These are phyloP conservation scores for Limnephilus lunatus DNA, from an alignment of 2,888 invertebrate genomes.

Conservation along the genomic window DNA sequence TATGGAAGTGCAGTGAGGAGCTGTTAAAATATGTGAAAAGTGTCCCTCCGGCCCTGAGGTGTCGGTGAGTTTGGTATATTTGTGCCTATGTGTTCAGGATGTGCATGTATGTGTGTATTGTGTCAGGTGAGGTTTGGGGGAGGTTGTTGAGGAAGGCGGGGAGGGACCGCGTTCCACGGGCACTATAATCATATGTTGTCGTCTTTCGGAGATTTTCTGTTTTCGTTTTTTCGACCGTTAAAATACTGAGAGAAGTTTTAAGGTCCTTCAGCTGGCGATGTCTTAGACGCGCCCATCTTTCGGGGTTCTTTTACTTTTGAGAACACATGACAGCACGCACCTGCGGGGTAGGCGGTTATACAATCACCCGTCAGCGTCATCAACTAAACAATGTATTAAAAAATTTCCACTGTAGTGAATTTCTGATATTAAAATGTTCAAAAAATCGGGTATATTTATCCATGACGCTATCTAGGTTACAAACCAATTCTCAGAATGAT, in stretches of 20 bases:
- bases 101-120: conserved; percentile 3
- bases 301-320: neutral
- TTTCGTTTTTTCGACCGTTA: conserved; percentile 46
- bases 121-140: neutral
- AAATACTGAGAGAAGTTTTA: conserved; percentile 22
- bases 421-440: too few species aligned
- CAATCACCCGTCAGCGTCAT: neutral
- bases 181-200: conserved; percentile 51
- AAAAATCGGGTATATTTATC: too few species aligned
- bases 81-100: neutral
- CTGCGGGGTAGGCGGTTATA: neutral
- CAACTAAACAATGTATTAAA: neutral
- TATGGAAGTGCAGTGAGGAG: neutral
- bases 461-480: too few species aligned
- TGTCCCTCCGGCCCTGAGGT: conserved; percentile 28
- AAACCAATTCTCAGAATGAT: too few species aligned
- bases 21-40: neutral
- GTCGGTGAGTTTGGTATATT: neutral
- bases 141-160: neutral
- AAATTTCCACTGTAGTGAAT: neutral
- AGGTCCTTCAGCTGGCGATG: neutral
- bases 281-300: conserved; percentile 6
- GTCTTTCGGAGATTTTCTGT: conserved; percentile 45
- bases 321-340: neutral
- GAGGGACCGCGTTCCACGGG: conserved; percentile 39